These are phyloP conservation scores for Hyperoplus immaculatus DNA, from an alignment of 2,797 vertebrate species.

Conservation along the genomic window DNA sequence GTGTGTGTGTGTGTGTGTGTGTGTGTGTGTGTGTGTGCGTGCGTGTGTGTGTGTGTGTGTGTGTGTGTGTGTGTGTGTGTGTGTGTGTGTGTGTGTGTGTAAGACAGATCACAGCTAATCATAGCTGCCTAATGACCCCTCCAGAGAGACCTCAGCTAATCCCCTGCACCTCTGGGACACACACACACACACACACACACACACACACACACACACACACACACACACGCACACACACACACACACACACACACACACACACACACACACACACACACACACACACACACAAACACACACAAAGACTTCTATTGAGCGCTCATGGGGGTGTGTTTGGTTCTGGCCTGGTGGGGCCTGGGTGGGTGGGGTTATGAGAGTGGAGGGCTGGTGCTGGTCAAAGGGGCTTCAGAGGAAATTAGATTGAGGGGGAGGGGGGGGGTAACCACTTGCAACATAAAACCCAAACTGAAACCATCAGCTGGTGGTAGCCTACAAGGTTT, in stretches of 20 bases:
- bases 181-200: conserved; percentile 34
- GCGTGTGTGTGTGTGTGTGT: conserved; percentile 38
- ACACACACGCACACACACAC: conserved; percentile 39
- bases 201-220: conserved; percentile 47
- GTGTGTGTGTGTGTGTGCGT: conserved; percentile 27
- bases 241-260: conserved; percentile 31
- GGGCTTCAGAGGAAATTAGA: conserved; percentile 9
- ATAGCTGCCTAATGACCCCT: conserved; percentile 83
- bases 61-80: conserved; percentile 22
- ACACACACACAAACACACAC: conserved; percentile 35
- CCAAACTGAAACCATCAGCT: neutral
- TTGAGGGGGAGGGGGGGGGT: neutral
- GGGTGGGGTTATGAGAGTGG: conserved; percentile 23
- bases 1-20: conserved; percentile 25
- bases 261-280: conserved; percentile 47
- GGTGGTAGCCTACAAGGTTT: neutral
- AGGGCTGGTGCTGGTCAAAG: conserved; percentile 26
- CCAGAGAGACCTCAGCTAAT: conserved; percentile 82
- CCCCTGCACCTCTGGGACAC: conserved; percentile 58
- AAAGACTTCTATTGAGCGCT: conserved; percentile 14
- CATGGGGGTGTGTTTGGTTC: conserved; percentile 42
- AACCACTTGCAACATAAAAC: no score
- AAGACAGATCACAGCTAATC: conserved; percentile 73
- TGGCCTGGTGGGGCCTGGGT: conserved; percentile 14
- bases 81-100: conserved; percentile 43